Evolutionary conservation across 2,888 invertebrate species (phyloP).

Genomic region (Eupithecia vulgata): DNA sequence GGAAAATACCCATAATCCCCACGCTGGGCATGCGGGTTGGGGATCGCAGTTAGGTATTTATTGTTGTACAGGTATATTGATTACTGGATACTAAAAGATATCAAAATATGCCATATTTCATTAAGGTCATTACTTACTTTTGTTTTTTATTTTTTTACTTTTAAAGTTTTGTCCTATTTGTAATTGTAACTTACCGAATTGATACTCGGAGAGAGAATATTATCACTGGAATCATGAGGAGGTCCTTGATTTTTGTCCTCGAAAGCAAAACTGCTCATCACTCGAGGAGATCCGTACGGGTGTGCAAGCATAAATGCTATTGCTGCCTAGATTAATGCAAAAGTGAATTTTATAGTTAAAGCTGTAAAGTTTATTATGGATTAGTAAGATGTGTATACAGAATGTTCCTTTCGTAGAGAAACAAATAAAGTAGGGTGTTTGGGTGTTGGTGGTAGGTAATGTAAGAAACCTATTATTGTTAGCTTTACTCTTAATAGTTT

Average conservation of each 20-base stretch:
- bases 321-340: constrained; percentile 79
- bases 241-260: constrained; percentile 84
- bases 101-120: too few species aligned
- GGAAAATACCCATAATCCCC: too few species aligned
- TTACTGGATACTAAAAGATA: too few species aligned
- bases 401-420: neutral
- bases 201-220: constrained; percentile 85
- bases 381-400: neutral
- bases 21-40: too few species aligned
- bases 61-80: too few species aligned
- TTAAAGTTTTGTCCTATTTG: neutral
- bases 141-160: too few species aligned
- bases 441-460: too few species aligned
- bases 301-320: constrained; percentile 93
- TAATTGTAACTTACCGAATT: constrained; percentile 66
- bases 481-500: too few species aligned
- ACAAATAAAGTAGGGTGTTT: neutral
- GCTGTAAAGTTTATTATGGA: neutral
- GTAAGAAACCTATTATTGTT: too few species aligned
- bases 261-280: constrained; percentile 94
- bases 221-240: constrained; percentile 83
- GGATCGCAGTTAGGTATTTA: too few species aligned
- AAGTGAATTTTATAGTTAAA: neutral
- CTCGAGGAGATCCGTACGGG: constrained; percentile 89
- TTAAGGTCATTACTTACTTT: too few species aligned